Evolutionary conservation across 2,113 vertebrate genomes (phyloP), one percentile per base, ranked within the genome.

Genomic region (Hymenochirus boettgeri): DNA sequence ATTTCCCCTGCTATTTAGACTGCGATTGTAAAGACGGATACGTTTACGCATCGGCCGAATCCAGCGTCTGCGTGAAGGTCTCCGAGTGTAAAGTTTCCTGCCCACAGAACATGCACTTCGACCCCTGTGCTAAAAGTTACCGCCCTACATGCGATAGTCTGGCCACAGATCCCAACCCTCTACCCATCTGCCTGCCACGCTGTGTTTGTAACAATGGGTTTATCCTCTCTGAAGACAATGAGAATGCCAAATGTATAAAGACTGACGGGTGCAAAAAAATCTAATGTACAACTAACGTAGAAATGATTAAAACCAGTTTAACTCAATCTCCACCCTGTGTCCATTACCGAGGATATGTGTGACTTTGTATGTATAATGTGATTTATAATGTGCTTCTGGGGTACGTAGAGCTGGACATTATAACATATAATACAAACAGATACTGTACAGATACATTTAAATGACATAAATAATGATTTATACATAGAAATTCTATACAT

Each of bases 161-260:
- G 21, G 7, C 4, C 7, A 19, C n/a, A 1, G 12, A 7, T 6
- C 24, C 39, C 4, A 2, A 2, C 4, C 23, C 17, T 7, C 2
- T 1, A 5, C 5, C 25, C 15, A 2, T 10, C 12, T 60, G 57
- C 9, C 1, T 27, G 24, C 37, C 39, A 6, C 57, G 57, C 18
- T 60, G 57, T 48, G 57, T 60, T 10, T 60, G 57, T 21, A 12
- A 60, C 12, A 18, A 18, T 9, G 57, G 57, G 6, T 60, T 21
- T 45, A 15, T 57, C 17, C 19, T 57, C 2, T 22, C 55, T n/a
- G 33, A 35, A 12, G 33, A 35, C 3, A 24, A 23, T 7, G 55
- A 39, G 5, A 4, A 33, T 5, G 27, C 29, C 9, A 7, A 17
- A 12, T 57, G 55, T 57, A 39, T 57, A 39, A 39, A 24, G 24